Evolutionary conservation across 53 echinoderm and acorn worm species (phyloP).

Genomic region (Hippasteria phrygiana): DNA sequence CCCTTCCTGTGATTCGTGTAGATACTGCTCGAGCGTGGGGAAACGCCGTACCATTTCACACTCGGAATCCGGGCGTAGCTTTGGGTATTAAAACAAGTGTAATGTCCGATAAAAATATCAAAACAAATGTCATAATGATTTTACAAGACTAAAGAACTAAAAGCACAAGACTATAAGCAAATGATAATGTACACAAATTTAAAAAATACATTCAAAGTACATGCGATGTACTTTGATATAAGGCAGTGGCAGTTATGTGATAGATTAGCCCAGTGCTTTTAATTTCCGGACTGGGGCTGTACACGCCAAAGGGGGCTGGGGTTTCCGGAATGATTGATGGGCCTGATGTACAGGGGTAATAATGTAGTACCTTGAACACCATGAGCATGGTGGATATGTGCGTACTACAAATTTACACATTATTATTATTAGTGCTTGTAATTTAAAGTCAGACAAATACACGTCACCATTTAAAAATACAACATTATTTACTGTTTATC

Average conservation of each 20-base stretch:
- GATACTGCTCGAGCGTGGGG: conserved; percentile 28
- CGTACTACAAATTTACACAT: neutral
- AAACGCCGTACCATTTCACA: conserved; percentile 21
- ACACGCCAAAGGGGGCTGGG: neutral
- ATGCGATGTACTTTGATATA: no score
- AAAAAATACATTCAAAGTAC: no score
- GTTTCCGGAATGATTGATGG: neutral
- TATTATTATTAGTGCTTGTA: neutral
- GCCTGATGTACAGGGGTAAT: neutral
- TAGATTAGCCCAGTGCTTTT: no score
- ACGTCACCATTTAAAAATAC: no score
- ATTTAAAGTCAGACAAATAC: no score
- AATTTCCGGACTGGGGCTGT: neutral
- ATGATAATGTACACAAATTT: no score
- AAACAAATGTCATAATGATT: no score
- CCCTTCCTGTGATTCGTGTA: neutral
- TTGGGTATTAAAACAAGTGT: neutral
- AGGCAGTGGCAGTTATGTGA: no score
- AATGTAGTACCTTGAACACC: neutral
- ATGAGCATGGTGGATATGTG: neutral
- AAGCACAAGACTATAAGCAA: no score
- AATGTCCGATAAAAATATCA: neutral
- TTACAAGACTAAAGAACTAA: no score
- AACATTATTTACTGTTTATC: no score
- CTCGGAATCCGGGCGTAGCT: conserved; percentile 26